Evolutionary conservation across 2,113 vertebrate species (phyloP).

Genomic region (Rhea americana): DNA sequence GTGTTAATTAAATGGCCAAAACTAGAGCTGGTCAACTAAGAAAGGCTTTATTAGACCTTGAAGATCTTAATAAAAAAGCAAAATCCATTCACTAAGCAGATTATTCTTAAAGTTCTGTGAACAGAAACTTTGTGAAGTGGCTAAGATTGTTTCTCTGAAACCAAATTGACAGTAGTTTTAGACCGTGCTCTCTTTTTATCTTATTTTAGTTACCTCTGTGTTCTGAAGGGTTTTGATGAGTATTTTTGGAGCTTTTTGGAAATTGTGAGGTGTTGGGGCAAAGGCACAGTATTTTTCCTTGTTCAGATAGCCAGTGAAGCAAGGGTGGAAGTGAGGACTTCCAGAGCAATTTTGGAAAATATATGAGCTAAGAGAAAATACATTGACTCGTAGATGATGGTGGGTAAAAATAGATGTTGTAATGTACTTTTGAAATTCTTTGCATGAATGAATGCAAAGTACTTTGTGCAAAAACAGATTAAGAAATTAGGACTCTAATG

Average conservation of each 20-base stretch:
- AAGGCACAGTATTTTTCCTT: not conserved
- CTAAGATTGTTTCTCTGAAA: not conserved
- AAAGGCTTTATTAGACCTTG: not conserved
- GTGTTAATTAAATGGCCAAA: not conserved
- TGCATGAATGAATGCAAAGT: not conserved
- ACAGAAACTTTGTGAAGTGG: not conserved
- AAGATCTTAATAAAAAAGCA: not conserved
- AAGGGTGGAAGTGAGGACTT: not conserved
- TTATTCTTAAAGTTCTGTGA: not conserved
- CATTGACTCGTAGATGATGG: not conserved
- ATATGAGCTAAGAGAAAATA: not conserved
- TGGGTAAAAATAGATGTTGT: not conserved
- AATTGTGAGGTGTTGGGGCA: not conserved
- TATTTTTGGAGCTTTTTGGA: not conserved
- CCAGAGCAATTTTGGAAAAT: constrained; percentile 18
- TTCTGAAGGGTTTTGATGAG: constrained; percentile 1
- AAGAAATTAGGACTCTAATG: not conserved
- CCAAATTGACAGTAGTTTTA: not conserved
- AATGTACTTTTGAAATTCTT: not conserved
- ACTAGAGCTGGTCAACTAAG: not conserved
- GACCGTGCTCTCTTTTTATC: not conserved
- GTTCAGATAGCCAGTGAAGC: not conserved
- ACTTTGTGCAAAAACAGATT: not conserved
- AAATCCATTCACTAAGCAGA: not conserved
- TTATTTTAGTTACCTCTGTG: not conserved